phyloP scores from a whole-genome alignment of 2,113 vertebrate genomes.

The Fregetta grallaria region DNA sequence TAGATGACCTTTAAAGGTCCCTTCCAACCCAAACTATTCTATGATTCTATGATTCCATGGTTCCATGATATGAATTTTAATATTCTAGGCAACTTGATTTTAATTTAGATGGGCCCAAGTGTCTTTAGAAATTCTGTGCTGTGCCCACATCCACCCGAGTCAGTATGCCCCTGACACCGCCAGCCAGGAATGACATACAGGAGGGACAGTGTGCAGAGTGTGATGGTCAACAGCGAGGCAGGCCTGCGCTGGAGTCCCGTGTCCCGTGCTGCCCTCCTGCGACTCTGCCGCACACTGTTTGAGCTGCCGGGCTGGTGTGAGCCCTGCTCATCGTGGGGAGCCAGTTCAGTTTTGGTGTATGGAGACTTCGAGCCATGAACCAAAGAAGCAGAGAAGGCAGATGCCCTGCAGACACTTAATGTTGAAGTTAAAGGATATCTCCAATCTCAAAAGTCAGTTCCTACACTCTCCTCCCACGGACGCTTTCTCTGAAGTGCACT shows the following conservation, averaged over 20 bases:
- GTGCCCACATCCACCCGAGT: too few relatives aligned
- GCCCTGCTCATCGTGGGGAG: background rate
- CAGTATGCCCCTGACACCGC: too few relatives aligned
- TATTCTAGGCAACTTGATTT: background rate
- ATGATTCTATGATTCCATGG: too few relatives aligned
- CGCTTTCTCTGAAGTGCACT: background rate
- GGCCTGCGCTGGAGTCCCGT: background rate
- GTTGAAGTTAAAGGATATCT: background rate
- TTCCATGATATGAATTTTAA: background rate
- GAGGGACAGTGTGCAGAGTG: fast-evolving
- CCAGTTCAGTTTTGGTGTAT: background rate
- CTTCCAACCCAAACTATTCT: too few relatives aligned
- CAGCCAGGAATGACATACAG: background rate
- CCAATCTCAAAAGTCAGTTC: background rate
- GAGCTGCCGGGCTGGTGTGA: background rate
- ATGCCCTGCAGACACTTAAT: background rate
- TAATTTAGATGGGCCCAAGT: background rate
- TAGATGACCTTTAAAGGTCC: too few relatives aligned
- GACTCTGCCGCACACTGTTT: background rate
- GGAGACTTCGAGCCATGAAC: background rate
- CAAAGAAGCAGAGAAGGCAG: background rate
- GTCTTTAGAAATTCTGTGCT: background rate
- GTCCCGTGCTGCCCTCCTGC: fast-evolving
- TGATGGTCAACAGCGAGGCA: background rate
- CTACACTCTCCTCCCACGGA: background rate